Evolutionary conservation across 2,888 invertebrate genomes (phyloP).

Genomic region (Rhamnusium bicolor): DNA sequence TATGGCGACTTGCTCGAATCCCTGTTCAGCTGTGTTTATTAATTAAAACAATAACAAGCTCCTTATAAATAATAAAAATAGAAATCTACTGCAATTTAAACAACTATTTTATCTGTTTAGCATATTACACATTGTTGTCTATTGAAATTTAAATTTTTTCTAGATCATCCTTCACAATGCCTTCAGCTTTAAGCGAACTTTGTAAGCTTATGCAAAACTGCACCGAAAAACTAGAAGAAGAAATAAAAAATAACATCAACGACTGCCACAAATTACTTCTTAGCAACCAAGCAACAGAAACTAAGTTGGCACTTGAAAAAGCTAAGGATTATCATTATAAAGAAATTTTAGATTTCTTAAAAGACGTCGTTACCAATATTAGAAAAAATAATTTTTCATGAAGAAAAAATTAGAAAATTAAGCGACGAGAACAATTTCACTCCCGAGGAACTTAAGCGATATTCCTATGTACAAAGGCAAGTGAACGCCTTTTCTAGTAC

Average conservation of each 20-base stretch:
- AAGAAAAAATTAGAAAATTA: conserved; percentile 48
- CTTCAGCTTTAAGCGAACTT: conserved; percentile 43
- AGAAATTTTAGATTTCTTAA: conserved; percentile 53
- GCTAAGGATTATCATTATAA: conserved; percentile 58
- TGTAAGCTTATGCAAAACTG: conserved; percentile 49
- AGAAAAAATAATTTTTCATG: conserved; percentile 50
- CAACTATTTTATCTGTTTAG: too few species aligned
- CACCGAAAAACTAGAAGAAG: conserved; percentile 52
- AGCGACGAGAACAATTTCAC: conserved; percentile 36
- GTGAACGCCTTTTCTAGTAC: conserved; percentile 47
- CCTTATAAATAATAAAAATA: too few species aligned
- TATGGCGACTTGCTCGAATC: too few species aligned
- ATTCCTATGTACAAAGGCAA: conserved; percentile 55
- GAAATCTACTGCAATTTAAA: too few species aligned
- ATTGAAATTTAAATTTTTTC: neutral
- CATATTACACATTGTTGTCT: too few species aligned
- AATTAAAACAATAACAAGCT: too few species aligned
- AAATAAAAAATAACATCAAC: conserved; percentile 50
- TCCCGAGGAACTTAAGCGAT: conserved; percentile 47
- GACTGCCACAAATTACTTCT: conserved; percentile 46
- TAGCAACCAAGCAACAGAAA: conserved; percentile 41
- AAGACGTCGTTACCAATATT: conserved; percentile 51
- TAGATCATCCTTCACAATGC: neutral
- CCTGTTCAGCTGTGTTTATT: too few species aligned
- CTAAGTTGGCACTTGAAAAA: conserved; percentile 50